phyloP scores from a whole-genome alignment of 92 coral and sea anemone genomes.

The Diadumene lineata region DNA sequence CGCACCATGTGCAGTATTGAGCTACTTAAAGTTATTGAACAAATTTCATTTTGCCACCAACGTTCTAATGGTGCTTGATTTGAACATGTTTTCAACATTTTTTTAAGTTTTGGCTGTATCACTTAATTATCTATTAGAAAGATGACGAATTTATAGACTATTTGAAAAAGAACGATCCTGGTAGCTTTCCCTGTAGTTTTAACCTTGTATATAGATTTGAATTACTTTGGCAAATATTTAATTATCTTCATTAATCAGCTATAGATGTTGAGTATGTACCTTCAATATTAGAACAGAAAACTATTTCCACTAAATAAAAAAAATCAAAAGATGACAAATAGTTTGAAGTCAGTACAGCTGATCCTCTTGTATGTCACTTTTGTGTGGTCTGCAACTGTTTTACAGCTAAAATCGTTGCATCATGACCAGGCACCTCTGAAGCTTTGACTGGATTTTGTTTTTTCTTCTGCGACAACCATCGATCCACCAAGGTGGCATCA shows the following conservation, averaged over 20 bases:
- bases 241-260: not conserved
- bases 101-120: not conserved
- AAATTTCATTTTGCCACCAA: constrained; percentile 11
- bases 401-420: too few species aligned
- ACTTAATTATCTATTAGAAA: not conserved
- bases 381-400: too few species aligned
- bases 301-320: too few species aligned
- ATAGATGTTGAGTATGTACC: constrained; percentile 1
- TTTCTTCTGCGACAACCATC: too few species aligned
- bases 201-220: constrained; percentile 18
- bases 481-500: too few species aligned
- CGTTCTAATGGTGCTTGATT: constrained; percentile 14
- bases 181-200: constrained; percentile 13
- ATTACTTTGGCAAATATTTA: constrained; percentile 24
- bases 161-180: constrained; percentile 4
- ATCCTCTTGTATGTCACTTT: too few species aligned
- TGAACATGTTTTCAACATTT: not conserved
- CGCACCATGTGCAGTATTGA: not conserved
- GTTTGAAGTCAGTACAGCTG: too few species aligned
- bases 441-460: too few species aligned
- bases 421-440: too few species aligned
- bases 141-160: constrained; percentile 10
- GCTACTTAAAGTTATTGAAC: not conserved
- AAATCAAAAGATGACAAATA: too few species aligned
- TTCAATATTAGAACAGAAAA: not conserved